These are phyloP conservation scores for Platygyra sinensis DNA, from an alignment of 64 coral and sea anemone species.

Conservation along the genomic window DNA sequence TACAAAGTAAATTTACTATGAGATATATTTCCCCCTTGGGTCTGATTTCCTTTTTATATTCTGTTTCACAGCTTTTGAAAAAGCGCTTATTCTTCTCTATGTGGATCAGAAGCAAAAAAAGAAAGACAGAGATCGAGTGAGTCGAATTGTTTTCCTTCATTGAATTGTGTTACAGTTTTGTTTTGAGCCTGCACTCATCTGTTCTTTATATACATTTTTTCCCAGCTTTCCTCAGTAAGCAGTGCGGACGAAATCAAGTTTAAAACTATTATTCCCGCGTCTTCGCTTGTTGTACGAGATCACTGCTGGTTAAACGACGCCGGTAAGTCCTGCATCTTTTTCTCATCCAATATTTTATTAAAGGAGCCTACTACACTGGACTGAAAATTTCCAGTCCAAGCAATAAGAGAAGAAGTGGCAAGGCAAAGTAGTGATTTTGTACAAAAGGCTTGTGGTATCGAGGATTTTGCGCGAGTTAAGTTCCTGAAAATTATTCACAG, in stretches of 20 bases:
- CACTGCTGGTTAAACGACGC: slow-evolving; percentile 77
- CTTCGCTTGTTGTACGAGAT: slow-evolving; percentile 84
- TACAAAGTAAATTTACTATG: background rate
- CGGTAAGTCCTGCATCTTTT: slow-evolving; percentile 33
- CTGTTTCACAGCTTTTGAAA: slow-evolving; percentile 76
- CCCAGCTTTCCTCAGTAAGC: slow-evolving; percentile 64
- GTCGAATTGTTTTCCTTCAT: background rate
- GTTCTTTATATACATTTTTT: background rate
- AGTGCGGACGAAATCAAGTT: slow-evolving; percentile 89
- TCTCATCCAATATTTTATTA: background rate
- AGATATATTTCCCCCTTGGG: background rate
- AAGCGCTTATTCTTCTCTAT: slow-evolving; percentile 89
- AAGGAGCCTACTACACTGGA: no score
- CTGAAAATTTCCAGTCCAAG: no score
- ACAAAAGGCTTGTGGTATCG: background rate
- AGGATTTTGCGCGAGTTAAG: no score
- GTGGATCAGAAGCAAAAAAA: slow-evolving; percentile 85
- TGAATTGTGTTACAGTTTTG: background rate
- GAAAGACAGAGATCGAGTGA: slow-evolving; percentile 86
- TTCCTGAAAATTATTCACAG: no score
- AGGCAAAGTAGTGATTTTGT: background rate
- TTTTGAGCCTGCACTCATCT: background rate
- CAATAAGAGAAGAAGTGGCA: background rate
- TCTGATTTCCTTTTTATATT: background rate
- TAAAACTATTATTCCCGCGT: slow-evolving; percentile 85